phyloP scores from a whole-genome alignment of 2,113 vertebrate genomes.

The Heloderma charlesbogerti region DNA sequence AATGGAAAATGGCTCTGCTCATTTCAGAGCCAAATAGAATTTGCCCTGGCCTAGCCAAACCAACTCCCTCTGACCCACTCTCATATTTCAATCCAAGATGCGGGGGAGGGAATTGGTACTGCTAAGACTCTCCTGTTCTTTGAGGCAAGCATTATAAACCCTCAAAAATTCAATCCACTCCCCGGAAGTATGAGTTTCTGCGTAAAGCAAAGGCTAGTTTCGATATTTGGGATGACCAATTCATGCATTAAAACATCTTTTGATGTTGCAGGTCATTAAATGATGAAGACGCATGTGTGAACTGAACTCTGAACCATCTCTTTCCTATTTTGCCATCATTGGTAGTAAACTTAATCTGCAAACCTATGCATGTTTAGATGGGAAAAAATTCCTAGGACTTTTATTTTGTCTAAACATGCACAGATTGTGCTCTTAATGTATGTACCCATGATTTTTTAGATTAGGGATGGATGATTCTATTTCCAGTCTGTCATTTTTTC shows the following conservation, averaged over 20 bases:
- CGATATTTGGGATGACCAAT: too few species aligned
- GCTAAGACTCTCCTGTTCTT: not conserved
- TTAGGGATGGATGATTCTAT: too few species aligned
- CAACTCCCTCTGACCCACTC: too few species aligned
- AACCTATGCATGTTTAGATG: too few species aligned
- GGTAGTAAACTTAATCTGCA: not conserved
- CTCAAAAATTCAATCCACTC: not conserved
- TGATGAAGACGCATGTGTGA: not conserved
- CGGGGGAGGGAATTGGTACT: too few species aligned
- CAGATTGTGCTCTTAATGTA: too few species aligned
- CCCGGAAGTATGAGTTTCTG: not conserved
- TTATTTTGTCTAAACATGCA: too few species aligned
- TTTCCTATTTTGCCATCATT: not conserved
- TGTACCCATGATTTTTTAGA: too few species aligned
- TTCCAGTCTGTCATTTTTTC: not conserved
- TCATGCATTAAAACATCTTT: not conserved
- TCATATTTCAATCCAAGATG: too few species aligned
- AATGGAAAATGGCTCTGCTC: too few species aligned
- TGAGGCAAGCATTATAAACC: not conserved
- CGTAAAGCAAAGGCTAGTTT: not conserved
- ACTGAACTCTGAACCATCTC: not conserved
- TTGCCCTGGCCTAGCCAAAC: not conserved
- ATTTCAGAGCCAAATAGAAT: not conserved
- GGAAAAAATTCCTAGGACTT: too few species aligned
- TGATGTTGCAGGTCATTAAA: not conserved